Evolutionary conservation across 2,113 vertebrate species (phyloP).

Genomic region (Martes martes): DNA sequence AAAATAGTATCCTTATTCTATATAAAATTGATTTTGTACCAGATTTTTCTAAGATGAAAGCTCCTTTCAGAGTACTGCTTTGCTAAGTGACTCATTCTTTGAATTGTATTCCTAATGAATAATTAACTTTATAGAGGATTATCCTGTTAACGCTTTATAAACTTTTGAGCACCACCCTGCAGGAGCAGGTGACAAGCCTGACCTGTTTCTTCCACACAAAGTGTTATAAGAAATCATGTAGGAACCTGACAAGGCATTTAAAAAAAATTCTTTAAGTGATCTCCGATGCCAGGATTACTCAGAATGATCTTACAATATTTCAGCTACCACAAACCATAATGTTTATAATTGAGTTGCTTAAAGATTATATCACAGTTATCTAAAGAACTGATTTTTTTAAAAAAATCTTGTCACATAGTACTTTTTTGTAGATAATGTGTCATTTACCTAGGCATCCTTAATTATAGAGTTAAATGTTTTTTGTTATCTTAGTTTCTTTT

Average conservation of each 20-base stretch:
- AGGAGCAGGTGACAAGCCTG: neutral
- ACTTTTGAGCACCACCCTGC: neutral
- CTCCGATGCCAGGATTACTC: neutral
- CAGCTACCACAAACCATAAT: neutral
- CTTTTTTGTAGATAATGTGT: neutral
- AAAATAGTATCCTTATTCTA: neutral
- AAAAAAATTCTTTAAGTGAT: neutral
- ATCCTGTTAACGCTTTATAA: neutral
- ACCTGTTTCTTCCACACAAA: neutral
- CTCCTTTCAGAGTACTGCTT: neutral
- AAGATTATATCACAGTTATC: neutral
- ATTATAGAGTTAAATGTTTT: neutral
- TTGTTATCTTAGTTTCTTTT: neutral
- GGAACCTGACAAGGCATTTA: neutral
- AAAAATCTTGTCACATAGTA: neutral
- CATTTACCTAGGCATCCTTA: neutral
- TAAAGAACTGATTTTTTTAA: neutral
- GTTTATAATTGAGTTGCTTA: neutral
- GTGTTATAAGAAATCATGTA: neutral
- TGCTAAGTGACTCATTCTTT: slow-evolving; percentile 57
- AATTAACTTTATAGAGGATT: neutral
- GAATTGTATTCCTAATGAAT: slow-evolving; percentile 47
- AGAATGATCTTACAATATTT: neutral
- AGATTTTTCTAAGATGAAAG: slow-evolving; percentile 29
- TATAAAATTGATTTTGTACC: neutral